phyloP scores from a whole-genome alignment of 2,797 vertebrate genomes.

The Agapornis canus region DNA sequence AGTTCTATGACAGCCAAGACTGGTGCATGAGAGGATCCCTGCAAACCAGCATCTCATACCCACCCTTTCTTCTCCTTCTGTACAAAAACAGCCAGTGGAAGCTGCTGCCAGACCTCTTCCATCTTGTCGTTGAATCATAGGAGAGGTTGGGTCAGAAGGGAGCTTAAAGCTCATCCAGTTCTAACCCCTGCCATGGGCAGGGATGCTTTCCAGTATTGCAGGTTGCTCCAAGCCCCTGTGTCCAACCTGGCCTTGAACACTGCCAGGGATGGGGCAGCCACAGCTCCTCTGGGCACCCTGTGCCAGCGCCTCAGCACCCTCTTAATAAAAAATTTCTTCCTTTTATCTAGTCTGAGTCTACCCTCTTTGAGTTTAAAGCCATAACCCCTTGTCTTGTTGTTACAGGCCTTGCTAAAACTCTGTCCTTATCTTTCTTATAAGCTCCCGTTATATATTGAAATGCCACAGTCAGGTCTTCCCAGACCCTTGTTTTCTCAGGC shows the following conservation, averaged over 20 bases:
- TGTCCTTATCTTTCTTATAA: neutral
- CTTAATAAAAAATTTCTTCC: neutral
- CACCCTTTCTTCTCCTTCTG: neutral
- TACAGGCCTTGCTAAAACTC: neutral
- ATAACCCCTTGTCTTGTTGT: neutral
- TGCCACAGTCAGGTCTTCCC: neutral
- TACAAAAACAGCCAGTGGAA: neutral
- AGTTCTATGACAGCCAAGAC: neutral
- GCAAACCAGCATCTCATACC: neutral
- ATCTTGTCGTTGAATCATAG: neutral
- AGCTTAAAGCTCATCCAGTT: neutral
- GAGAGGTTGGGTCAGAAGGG: neutral
- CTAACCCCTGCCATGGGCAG: rapidly evolving
- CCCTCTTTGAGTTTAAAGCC: neutral
- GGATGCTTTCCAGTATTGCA: neutral
- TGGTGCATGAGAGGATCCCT: neutral
- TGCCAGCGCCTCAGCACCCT: neutral
- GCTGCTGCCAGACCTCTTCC: neutral
- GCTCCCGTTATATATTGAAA: neutral
- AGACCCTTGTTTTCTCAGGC: neutral
- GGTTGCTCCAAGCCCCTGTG: neutral
- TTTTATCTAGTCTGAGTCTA: neutral
- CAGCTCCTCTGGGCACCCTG: neutral
- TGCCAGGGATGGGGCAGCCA: neutral
- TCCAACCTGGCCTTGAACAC: neutral